Evolutionary conservation across 2,797 vertebrate genomes (phyloP).

Genomic region (Lindbergichthys nudifrons): DNA sequence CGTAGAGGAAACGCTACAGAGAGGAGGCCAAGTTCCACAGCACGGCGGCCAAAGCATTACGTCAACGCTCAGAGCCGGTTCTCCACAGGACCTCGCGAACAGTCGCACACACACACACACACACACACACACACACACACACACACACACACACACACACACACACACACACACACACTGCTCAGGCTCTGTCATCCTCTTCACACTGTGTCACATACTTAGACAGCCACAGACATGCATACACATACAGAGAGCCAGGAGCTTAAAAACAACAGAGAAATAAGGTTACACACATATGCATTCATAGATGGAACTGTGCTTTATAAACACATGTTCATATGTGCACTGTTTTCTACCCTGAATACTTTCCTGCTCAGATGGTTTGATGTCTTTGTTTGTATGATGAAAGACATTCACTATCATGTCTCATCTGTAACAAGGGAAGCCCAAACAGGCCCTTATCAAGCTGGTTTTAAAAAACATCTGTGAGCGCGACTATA

Average conservation of each 20-base stretch:
- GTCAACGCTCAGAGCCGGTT: conserved; percentile 70
- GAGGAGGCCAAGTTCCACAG: conserved; percentile 83
- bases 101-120: conserved; percentile 15
- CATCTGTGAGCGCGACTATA: conserved; percentile 54
- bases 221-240: conserved; percentile 36
- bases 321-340: conserved; percentile 3
- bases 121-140: too few species aligned
- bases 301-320: neutral
- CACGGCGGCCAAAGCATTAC: conserved; percentile 76
- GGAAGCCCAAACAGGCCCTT: conserved; percentile 72
- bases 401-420: conserved; percentile 62
- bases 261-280: conserved; percentile 29
- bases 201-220: conserved; percentile 39
- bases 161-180: conserved; percentile 7
- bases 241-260: conserved; percentile 11
- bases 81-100: conserved; percentile 68
- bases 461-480: conserved; percentile 66
- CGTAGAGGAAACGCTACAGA: conserved; percentile 78
- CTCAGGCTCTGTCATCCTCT: conserved; percentile 54
- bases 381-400: conserved; percentile 58
- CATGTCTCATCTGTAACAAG: conserved; percentile 58
- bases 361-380: conserved; percentile 34
- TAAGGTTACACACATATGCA: conserved; percentile 14
- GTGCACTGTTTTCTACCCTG: conserved; percentile 1
- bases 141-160: too few species aligned